Conservation (phyloP, 2,113 vertebrate species). For the Calonectris borealis region DNA sequence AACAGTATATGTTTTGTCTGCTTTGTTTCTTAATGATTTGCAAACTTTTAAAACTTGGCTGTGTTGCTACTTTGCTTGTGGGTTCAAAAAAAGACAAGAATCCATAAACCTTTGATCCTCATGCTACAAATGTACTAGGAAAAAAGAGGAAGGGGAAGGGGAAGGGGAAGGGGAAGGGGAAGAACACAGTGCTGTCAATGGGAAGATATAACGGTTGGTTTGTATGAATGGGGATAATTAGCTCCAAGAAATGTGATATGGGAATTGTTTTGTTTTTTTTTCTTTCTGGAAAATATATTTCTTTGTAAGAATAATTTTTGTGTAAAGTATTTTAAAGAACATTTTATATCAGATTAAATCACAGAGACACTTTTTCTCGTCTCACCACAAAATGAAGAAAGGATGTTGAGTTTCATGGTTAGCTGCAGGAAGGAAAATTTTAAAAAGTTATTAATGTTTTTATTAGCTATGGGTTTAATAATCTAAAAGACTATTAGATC, state of each 20-base stretch:
- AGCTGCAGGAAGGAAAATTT: background rate
- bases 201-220: background rate
- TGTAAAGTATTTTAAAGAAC: background rate
- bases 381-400: background rate
- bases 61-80: slow-evolving; percentile 4
- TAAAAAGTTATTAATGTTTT: background rate
- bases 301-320: background rate
- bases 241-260: slow-evolving; percentile 17
- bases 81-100: slow-evolving; percentile 30
- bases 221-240: slow-evolving; percentile 33
- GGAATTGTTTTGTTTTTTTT: background rate
- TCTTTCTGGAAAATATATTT: background rate
- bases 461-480: background rate
- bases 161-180: too few species aligned
- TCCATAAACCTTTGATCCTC: slow-evolving; percentile 10
- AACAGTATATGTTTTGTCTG: slow-evolving; percentile 15
- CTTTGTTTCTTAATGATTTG: slow-evolving; percentile 33
- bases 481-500: background rate
- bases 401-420: background rate
- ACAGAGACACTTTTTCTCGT: background rate
- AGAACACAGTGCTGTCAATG: background rate
- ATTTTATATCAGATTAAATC: background rate
- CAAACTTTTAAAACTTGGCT: slow-evolving; percentile 14
- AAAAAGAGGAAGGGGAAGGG: background rate
- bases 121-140: background rate